Evolutionary conservation across 2,113 vertebrate genomes (phyloP).

Genomic region (Hydropotes inermis): DNA sequence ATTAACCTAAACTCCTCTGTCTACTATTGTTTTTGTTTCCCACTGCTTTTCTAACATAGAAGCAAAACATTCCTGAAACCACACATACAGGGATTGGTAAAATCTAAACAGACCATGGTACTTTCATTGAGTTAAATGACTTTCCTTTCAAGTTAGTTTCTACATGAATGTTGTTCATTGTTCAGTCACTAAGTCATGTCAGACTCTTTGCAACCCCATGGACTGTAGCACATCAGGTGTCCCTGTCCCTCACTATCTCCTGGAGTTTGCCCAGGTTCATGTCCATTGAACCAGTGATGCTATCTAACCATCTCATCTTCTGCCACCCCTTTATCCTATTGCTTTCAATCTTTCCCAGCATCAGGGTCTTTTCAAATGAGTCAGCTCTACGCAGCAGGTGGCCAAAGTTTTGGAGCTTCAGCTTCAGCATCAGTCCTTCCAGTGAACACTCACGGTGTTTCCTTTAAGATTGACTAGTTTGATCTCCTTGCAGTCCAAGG

Average conservation of each 20-base stretch:
- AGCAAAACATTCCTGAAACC: background rate
- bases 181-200: background rate
- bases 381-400: background rate
- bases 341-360: background rate
- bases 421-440: background rate
- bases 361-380: background rate
- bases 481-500: background rate
- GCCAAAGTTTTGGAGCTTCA: background rate
- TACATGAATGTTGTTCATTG: background rate
- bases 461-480: background rate
- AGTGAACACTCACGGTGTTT: background rate
- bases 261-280: background rate
- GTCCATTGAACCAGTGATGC: background rate
- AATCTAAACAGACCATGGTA: background rate
- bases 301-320: background rate
- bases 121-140: background rate
- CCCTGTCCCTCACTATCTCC: background rate
- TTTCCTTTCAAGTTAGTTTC: background rate
- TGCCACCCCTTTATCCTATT: rapidly evolving
- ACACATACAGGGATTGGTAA: background rate
- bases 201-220: background rate
- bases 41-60: background rate
- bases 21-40: background rate
- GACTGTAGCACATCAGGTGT: background rate
- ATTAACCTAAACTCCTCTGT: background rate